These are phyloP conservation scores for Morone saxatilis DNA, from an alignment of 2,113 vertebrate species.

Conservation along the genomic window DNA sequence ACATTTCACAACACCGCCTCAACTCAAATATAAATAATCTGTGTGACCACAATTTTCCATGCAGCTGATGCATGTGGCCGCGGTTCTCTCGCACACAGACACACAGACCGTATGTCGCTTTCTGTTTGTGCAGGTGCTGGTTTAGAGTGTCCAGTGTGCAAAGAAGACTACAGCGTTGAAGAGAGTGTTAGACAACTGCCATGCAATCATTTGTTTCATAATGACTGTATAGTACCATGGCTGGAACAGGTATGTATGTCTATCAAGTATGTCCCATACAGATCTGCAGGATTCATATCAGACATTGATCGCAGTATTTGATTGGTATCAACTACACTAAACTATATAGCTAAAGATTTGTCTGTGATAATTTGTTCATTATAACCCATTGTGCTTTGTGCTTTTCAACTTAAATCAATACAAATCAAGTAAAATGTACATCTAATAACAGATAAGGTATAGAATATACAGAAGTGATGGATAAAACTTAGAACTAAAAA, in stretches of 20 bases:
- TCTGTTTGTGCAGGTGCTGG: slow-evolving; percentile 87
- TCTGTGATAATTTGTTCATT: too few species aligned
- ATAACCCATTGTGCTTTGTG: too few species aligned
- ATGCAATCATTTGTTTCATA: slow-evolving; percentile 98
- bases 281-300: too few species aligned
- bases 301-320: background rate
- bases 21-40: slow-evolving; percentile 23
- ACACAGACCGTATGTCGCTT: slow-evolving; percentile 13
- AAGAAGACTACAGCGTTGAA: slow-evolving; percentile 93
- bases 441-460: too few species aligned
- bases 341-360: background rate
- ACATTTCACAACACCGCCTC: background rate
- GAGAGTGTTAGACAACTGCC: slow-evolving; percentile 95
- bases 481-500: too few species aligned
- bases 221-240: slow-evolving; percentile 98
- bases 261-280: too few species aligned
- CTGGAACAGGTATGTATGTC: slow-evolving; percentile 92
- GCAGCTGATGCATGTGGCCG: slow-evolving; percentile 10
- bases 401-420: too few species aligned
- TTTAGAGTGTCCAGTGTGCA: slow-evolving; percentile 97
- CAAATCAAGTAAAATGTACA: too few species aligned
- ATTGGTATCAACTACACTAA: background rate
- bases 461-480: too few species aligned
- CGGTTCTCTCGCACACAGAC: background rate
- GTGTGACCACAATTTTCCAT: background rate